A percentile compares a stretch with the other conserved stretches of the same genome.
phyloP scores from a whole-genome alignment of 2,888 invertebrate genomes.

The Barypeithes pellucidus region DNA sequence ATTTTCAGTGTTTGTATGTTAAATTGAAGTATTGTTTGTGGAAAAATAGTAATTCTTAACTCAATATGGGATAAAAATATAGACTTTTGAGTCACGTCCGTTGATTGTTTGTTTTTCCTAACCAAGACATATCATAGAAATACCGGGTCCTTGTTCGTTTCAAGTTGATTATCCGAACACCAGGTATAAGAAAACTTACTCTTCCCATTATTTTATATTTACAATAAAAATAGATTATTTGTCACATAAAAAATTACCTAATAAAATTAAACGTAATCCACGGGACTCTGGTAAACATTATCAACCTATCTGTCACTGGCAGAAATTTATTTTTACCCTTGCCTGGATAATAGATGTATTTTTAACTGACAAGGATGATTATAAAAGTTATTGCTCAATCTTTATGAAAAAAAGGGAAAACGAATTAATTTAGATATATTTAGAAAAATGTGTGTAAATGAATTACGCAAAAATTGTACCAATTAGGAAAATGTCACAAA shows the following conservation, averaged over 20 bases:
- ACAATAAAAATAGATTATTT: not conserved
- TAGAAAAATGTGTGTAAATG: not conserved
- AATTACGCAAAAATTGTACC: not conserved
- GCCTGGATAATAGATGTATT: not conserved
- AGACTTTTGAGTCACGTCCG: too few relatives aligned
- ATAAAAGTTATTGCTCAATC: not conserved
- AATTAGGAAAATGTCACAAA: not conserved
- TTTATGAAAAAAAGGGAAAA: not conserved
- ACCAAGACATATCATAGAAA: too few relatives aligned
- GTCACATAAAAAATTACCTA: not conserved
- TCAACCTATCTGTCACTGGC: not conserved
- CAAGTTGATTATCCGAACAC: too few relatives aligned
- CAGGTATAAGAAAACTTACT: too few relatives aligned
- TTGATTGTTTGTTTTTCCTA: too few relatives aligned
- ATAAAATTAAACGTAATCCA: not conserved
- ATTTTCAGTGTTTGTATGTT: too few relatives aligned
- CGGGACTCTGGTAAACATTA: not conserved
- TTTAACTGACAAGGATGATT: not conserved
- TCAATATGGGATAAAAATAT: too few relatives aligned
- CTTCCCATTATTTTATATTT: not conserved
- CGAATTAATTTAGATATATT: not conserved
- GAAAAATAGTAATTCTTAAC: too few relatives aligned
- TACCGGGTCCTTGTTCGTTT: too few relatives aligned
- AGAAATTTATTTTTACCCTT: slow-evolving; percentile 7
- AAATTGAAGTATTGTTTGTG: too few relatives aligned